Conservation (phyloP, 2,888 invertebrate species). For the Morpho deidamia region DNA sequence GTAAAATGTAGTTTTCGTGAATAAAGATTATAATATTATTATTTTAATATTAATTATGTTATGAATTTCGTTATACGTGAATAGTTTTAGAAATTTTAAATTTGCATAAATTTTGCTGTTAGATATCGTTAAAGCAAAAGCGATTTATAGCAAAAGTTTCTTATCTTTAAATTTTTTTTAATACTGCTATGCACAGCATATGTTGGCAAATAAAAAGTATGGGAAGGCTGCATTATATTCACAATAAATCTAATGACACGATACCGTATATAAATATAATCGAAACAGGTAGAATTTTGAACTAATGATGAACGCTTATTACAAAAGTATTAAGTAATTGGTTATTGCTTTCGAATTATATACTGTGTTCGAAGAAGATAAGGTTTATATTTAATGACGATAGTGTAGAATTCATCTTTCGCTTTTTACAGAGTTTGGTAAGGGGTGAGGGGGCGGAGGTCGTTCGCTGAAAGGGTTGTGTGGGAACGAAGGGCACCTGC, state of each 20-base stretch:
- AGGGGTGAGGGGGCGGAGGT: conserved; percentile 50
- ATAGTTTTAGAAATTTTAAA: too few species aligned
- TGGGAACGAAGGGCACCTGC: conserved; percentile 79
- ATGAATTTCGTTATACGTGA: too few species aligned
- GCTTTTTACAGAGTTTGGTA: conserved; percentile 52
- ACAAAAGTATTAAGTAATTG: conserved; percentile 33
- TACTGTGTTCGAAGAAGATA: conserved; percentile 12
- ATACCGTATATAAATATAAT: conserved; percentile 73
- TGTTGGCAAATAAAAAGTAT: conserved; percentile 52
- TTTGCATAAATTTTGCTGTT: too few species aligned
- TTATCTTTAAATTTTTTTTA: too few species aligned
- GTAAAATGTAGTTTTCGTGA: too few species aligned
- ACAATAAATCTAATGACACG: conserved; percentile 78
- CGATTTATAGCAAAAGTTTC: too few species aligned
- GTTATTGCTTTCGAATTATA: conserved; percentile 21
- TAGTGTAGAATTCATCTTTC: conserved; percentile 26
- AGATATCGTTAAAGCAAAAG: too few species aligned
- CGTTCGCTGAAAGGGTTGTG: conserved; percentile 75
- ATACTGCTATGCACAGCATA: conserved; percentile 1
- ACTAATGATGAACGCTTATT: conserved; percentile 46
- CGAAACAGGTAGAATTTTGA: conserved; percentile 74
- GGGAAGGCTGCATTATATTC: conserved; percentile 72
- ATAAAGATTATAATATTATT: too few species aligned
- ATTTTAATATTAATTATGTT: too few species aligned
- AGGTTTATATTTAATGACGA: conserved; percentile 30